These are phyloP conservation scores for Catonia carolina DNA, from an alignment of 2,888 invertebrate genomes.

Conservation along the genomic window DNA sequence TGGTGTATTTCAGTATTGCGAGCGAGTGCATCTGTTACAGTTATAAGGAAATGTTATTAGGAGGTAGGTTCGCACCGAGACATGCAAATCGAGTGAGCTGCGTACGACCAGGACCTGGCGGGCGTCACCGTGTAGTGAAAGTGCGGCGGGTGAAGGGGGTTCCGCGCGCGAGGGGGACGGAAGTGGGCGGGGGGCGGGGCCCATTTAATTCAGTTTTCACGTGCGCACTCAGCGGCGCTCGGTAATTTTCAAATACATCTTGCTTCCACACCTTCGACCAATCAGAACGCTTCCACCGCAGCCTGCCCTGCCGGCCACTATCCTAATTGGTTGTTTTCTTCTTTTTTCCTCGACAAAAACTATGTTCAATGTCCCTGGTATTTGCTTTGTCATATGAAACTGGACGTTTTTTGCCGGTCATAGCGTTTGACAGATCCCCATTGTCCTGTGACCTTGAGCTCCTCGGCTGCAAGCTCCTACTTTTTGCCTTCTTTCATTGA, in stretches of 20 bases:
- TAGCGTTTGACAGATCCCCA: conserved; percentile 12
- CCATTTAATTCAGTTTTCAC: conserved; percentile 9
- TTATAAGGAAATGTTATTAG: not conserved
- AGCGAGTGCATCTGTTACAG: not conserved
- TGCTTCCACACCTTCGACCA: conserved; percentile 7
- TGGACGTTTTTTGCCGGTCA: conserved; percentile 5
- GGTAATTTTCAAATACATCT: conserved; percentile 1
- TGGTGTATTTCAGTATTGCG: too few relatives aligned
- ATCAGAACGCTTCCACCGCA: not conserved
- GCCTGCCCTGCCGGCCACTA: not conserved
- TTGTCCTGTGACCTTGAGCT: conserved; percentile 10
- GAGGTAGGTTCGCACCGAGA: not conserved
- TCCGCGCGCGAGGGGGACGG: not conserved
- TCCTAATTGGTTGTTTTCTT: conserved; percentile 13
- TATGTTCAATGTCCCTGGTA: not conserved
- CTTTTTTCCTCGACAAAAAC: conserved; percentile 6
- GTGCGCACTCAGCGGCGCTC: conserved; percentile 1
- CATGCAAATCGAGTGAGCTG: not conserved
- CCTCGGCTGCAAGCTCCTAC: not conserved
- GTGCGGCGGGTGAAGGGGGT: not conserved
- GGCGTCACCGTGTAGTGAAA: not conserved
- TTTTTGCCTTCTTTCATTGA: conserved; percentile 9
- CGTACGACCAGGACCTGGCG: not conserved
- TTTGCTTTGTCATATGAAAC: conserved; percentile 11
- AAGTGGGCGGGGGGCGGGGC: conserved; percentile 12